Conservation (phyloP, 1,140 invertebrate genomes). For the Pseudomyrmex flavicornis region DNA sequence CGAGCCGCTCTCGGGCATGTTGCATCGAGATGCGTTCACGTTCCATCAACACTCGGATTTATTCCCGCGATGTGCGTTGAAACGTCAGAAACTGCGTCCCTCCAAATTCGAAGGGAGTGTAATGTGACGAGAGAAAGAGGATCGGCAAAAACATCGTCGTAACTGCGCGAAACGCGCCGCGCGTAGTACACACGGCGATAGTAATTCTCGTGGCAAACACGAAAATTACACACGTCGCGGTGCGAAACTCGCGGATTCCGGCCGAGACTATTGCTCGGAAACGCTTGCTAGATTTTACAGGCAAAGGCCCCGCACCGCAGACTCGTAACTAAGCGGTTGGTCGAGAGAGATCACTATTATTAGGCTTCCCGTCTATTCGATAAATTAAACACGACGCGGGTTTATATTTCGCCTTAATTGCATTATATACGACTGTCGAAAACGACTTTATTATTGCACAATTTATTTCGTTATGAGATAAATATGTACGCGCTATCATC, state of each 20-base stretch:
- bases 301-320: neutral
- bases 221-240: conserved; percentile 49
- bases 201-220: conserved; percentile 48
- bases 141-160: conserved; percentile 48
- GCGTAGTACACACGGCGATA: conserved; percentile 26
- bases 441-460: conserved; percentile 1
- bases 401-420: conserved; percentile 48
- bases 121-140: neutral
- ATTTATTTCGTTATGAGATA: conserved; percentile 1
- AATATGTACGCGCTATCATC: neutral
- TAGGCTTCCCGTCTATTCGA: conserved; percentile 21
- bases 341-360: conserved; percentile 42
- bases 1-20: neutral
- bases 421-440: conserved; percentile 1
- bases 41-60: conserved; percentile 23
- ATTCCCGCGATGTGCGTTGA: conserved; percentile 11
- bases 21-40: neutral
- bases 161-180: conserved; percentile 16
- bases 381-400: conserved; percentile 48
- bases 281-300: conserved; percentile 60
- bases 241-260: conserved; percentile 53
- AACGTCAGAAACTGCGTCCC: neutral
- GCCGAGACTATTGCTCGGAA: neutral
- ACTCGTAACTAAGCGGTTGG: neutral
- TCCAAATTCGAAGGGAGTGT: conserved; percentile 36